Percentiles rank a stretch among this genome's conserved stretches.
These are phyloP conservation scores for Tenrec ecaudatus DNA, from an alignment of 2,113 vertebrate genomes.

Conservation along the genomic window DNA sequence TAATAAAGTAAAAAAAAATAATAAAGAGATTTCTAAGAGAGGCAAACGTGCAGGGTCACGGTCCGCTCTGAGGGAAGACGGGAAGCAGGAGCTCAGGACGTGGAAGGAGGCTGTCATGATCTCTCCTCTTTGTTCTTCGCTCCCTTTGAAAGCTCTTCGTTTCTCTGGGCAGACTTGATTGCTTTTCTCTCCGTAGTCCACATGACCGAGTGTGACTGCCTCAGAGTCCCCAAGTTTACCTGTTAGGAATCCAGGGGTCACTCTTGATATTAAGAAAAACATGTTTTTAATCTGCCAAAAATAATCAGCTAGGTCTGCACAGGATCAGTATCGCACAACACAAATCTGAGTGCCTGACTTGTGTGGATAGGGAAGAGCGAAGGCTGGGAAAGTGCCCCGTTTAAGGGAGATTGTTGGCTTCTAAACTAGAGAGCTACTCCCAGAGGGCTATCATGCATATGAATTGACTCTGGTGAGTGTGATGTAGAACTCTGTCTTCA, in stretches of 20 bases:
- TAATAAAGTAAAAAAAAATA: neutral
- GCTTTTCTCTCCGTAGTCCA: neutral
- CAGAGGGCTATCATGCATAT: neutral
- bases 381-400: neutral
- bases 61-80: neutral
- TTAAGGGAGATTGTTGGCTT: neutral
- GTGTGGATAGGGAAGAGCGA: neutral
- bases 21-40: neutral
- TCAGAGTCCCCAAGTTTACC: neutral
- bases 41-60: neutral
- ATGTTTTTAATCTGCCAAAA: neutral
- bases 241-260: neutral
- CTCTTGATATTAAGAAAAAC: neutral
- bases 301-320: neutral
- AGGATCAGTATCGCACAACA: neutral
- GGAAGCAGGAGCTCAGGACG: neutral
- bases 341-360: neutral
- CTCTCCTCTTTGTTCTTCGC: neutral
- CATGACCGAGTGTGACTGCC: neutral
- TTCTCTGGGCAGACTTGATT: neutral
- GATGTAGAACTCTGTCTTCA: neutral
- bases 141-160: neutral
- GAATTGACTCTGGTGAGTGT: neutral
- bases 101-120: neutral
- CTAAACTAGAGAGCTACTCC: neutral